Evolutionary conservation across 1,140 invertebrate genomes (phyloP).

Genomic region (Littorina saxatilis): DNA sequence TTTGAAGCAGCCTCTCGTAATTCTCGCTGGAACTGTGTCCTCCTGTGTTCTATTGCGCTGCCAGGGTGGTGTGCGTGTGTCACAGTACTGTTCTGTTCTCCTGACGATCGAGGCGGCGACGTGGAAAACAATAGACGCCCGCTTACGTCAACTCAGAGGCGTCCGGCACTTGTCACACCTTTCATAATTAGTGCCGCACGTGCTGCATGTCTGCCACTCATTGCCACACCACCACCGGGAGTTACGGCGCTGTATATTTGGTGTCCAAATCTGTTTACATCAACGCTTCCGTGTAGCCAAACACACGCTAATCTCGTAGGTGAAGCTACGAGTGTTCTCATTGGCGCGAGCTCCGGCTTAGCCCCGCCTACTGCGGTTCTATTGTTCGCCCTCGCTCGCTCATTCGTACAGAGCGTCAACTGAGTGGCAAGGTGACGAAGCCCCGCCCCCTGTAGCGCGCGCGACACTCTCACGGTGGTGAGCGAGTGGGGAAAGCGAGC

Average conservation of each 20-base stretch:
- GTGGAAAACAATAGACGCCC: too few relatives aligned
- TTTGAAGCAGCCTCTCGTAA: too few relatives aligned
- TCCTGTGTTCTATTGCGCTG: too few relatives aligned
- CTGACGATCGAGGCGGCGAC: too few relatives aligned
- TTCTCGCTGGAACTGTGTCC: too few relatives aligned
- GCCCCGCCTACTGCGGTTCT: neutral
- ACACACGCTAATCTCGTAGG: neutral
- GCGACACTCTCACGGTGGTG: neutral
- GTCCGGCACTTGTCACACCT: slow-evolving; percentile 24
- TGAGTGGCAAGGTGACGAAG: neutral
- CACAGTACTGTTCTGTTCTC: too few relatives aligned
- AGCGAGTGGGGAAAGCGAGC: slow-evolving; percentile 4
- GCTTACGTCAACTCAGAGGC: too few relatives aligned
- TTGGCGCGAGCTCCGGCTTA: neutral
- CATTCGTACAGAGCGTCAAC: neutral
- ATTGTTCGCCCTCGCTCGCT: neutral
- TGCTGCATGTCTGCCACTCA: neutral
- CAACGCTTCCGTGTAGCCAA: neutral
- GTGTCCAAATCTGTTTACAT: slow-evolving; percentile 15
- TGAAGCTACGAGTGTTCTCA: neutral
- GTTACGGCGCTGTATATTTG: neutral
- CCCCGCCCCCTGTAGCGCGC: neutral
- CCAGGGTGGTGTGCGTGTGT: too few relatives aligned
- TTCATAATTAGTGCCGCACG: slow-evolving; percentile 22
- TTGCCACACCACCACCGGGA: too few relatives aligned